A percentile compares a stretch with the other conserved stretches of the same genome.
Conservation (phyloP, 2,888 invertebrate genomes). For the Trichogramma dendrolimi region DNA sequence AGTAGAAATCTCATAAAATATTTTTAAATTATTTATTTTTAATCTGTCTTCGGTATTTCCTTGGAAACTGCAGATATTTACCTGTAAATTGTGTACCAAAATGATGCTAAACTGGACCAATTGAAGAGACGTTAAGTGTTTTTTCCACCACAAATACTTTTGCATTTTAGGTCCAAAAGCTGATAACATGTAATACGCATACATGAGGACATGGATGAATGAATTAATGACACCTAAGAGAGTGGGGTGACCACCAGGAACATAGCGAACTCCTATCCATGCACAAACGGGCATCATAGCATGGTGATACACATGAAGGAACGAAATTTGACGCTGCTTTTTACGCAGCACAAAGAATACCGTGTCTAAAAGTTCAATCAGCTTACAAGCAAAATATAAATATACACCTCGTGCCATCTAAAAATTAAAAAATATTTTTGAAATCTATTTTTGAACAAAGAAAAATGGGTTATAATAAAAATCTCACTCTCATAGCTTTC, state of each 20-base stretch:
- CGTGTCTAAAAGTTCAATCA: slow-evolving; percentile 74
- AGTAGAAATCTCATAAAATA: no score
- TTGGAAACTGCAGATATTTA: background rate
- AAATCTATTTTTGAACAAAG: background rate
- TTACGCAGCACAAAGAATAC: slow-evolving; percentile 87
- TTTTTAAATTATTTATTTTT: no score
- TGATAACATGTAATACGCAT: slow-evolving; percentile 82
- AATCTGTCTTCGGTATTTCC: no score
- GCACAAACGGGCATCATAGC: slow-evolving; percentile 73
- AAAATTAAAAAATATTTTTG: background rate
- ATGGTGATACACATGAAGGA: slow-evolving; percentile 87
- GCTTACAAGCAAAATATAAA: slow-evolving; percentile 72
- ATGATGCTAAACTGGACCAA: slow-evolving; percentile 79
- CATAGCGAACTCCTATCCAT: slow-evolving; percentile 75
- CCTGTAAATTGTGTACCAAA: slow-evolving; percentile 64
- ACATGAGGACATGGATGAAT: slow-evolving; percentile 89
- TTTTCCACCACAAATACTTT: slow-evolving; percentile 94
- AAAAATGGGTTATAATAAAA: background rate
- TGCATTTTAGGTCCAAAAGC: slow-evolving; percentile 84
- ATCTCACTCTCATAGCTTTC: slow-evolving; percentile 61
- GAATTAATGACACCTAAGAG: slow-evolving; percentile 83
- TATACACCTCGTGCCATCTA: slow-evolving; percentile 53
- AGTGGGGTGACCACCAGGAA: slow-evolving; percentile 83
- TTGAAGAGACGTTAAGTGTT: slow-evolving; percentile 81
- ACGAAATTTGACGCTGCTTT: slow-evolving; percentile 82